Percentiles rank a stretch among this genome's conserved stretches.
phyloP scores from a whole-genome alignment of 1,140 invertebrate species.

The Arion vulgaris region DNA sequence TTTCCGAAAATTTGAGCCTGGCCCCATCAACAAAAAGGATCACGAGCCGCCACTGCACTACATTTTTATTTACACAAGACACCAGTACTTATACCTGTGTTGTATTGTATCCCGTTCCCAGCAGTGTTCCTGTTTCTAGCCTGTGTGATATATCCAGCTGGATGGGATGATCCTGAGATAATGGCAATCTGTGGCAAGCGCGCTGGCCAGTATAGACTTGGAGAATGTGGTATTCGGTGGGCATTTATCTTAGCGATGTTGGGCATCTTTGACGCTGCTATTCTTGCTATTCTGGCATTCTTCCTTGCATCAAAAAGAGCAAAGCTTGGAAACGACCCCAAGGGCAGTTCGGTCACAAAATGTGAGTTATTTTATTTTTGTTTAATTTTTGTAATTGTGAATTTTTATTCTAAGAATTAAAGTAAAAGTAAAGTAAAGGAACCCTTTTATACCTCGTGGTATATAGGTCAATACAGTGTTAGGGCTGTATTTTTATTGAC shows the following conservation, averaged over 20 bases:
- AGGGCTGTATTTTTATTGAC: too few species aligned
- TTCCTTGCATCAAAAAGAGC: slow-evolving; percentile 84
- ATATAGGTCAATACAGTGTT: too few species aligned
- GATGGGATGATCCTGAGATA: slow-evolving; percentile 89
- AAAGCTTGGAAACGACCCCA: slow-evolving; percentile 59
- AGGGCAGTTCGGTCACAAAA: slow-evolving; percentile 63
- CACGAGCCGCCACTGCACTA: too few species aligned
- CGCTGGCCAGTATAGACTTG: slow-evolving; percentile 83
- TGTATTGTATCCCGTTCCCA: slow-evolving; percentile 44
- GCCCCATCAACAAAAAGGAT: too few species aligned
- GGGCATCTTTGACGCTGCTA: slow-evolving; percentile 89
- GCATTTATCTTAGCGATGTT: slow-evolving; percentile 95
- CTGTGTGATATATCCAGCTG: slow-evolving; percentile 87
- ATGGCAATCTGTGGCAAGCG: slow-evolving; percentile 86
- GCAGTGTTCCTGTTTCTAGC: slow-evolving; percentile 77
- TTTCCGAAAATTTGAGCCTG: too few species aligned
- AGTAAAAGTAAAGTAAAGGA: too few species aligned
- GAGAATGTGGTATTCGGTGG: slow-evolving; percentile 93
- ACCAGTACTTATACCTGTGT: too few species aligned
- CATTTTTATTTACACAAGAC: too few species aligned
- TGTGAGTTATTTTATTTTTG: slow-evolving; percentile 55
- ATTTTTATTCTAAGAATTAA: too few species aligned
- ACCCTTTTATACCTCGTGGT: too few species aligned
- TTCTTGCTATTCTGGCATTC: slow-evolving; percentile 91
- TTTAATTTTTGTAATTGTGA: background rate